A percentile compares a stretch with the other conserved stretches of the same genome.
These are phyloP conservation scores for Chamaetylas fuelleborni DNA, from an alignment of 2,113 vertebrate genomes.

Conservation along the genomic window DNA sequence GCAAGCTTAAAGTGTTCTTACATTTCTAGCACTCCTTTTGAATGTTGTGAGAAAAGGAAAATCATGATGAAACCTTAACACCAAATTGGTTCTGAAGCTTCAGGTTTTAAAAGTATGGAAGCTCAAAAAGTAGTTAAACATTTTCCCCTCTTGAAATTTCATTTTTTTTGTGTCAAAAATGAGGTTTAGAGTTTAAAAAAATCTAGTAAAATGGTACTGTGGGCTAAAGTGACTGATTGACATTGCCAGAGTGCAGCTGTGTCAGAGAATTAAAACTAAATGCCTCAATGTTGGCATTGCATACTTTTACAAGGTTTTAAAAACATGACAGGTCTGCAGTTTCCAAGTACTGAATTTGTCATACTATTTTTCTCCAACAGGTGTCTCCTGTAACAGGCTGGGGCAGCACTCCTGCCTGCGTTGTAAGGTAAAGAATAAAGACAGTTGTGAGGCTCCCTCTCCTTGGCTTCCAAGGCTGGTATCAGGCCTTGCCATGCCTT, in stretches of 20 bases:
- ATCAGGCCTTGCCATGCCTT: background rate
- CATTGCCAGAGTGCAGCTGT: background rate
- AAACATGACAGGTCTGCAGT: background rate
- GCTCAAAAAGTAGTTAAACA: background rate
- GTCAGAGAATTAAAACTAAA: background rate
- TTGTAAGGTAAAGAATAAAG: constrained; percentile 85
- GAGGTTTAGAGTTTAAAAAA: background rate
- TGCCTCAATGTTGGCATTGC: background rate
- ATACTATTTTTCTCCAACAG: constrained; percentile 67
- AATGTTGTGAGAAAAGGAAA: background rate
- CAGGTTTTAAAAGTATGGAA: background rate
- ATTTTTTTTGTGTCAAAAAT: background rate
- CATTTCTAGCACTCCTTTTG: background rate
- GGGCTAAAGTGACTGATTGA: background rate
- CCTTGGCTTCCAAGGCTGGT: background rate
- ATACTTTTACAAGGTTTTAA: background rate
- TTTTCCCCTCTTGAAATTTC: background rate
- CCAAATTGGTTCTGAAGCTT: background rate
- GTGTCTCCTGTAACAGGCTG: constrained; percentile 94
- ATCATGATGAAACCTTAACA: background rate
- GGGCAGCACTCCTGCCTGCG: constrained; percentile 96
- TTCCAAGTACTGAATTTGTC: background rate
- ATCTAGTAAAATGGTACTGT: background rate
- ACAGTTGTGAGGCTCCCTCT: background rate
- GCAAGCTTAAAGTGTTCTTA: background rate